Evolutionary conservation across 2,113 vertebrate species (phyloP), one percentile per base, ranked within the genome.

Genomic region (Aplodontia rufa): DNA sequence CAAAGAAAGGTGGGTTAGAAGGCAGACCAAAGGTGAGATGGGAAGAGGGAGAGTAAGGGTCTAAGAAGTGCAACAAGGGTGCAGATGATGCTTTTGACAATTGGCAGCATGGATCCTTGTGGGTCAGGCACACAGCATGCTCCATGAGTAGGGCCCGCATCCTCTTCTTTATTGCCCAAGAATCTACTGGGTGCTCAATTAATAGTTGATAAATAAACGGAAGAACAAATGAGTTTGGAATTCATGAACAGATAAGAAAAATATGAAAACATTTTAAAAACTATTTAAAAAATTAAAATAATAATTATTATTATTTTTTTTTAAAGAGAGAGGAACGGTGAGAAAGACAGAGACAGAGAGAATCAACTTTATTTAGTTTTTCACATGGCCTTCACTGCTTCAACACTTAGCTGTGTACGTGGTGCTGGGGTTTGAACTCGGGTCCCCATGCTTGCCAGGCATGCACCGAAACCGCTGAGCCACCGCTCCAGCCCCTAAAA

Each of bases 21-120:
- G 69, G 68, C 78, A 51, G 79, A 28, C 9, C 37, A 60, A 69
- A 37, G 40, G 30, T 5, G 3, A 71, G 51, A 12, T 10, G 22
- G 47, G 30, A 64, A 74, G 66, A 92, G 19, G 9, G 51, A 82
- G 40, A 19, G 28, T 32, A 45, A 64, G 53, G 19, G 3, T 40
- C 42, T 85, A 78, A 78, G 53, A 86, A 28, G 3, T 20, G 3
- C 9, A n/a, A 32, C 19, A 45, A 20, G 42, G 2, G 42, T 72
- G 32, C n/a, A n/a, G 12, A n/a, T 24, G 51, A 28, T 0, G 3
- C 40, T 26, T 12, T 40, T 68, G 60, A 30, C 58, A 74, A 53
- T 32, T 9, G 4, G 49, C 40, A 35, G 30, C 16, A 0, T 1
- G 26, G 51, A 30, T 32, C 55, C 20, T 42, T 0, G 0, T 12